Conservation (phyloP, 1,140 invertebrate genomes). For the Drosophila asahinai region DNA sequence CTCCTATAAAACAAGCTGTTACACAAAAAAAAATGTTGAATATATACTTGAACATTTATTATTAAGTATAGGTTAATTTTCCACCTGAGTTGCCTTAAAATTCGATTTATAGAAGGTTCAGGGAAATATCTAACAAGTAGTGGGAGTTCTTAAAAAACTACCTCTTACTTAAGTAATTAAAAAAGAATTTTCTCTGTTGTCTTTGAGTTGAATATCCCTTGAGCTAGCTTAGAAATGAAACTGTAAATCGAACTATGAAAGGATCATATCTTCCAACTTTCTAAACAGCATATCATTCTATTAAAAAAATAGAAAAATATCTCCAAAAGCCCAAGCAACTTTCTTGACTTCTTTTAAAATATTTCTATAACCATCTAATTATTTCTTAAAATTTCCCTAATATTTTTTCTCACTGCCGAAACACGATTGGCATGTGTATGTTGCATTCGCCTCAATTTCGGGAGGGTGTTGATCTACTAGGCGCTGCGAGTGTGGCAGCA, state of each 20-base stretch:
- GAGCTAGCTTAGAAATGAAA: neutral
- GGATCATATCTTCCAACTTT: too few species aligned
- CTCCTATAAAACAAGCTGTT: conserved; percentile 70
- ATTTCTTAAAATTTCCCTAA: neutral
- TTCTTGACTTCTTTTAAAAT: neutral
- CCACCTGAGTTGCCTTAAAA: neutral
- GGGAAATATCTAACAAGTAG: neutral
- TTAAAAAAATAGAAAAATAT: neutral
- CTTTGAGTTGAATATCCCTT: neutral
- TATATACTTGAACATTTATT: neutral
- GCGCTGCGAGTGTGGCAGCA: conserved; percentile 19
- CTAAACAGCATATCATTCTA: neutral
- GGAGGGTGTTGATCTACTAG: conserved; percentile 64
- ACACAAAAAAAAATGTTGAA: conserved; percentile 22
- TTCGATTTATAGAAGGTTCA: neutral
- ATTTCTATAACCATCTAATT: neutral
- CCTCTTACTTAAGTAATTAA: neutral
- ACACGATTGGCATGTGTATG: conserved; percentile 24
- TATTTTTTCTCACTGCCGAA: conserved; percentile 10
- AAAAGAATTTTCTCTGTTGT: neutral
- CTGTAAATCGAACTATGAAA: neutral
- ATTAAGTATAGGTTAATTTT: too few species aligned
- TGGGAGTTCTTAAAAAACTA: rapidly evolving
- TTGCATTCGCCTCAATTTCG: conserved; percentile 44
- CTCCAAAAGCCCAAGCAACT: neutral